Evolutionary conservation across 2,113 vertebrate species (phyloP).

Genomic region (Pachycephala philippinensis): DNA sequence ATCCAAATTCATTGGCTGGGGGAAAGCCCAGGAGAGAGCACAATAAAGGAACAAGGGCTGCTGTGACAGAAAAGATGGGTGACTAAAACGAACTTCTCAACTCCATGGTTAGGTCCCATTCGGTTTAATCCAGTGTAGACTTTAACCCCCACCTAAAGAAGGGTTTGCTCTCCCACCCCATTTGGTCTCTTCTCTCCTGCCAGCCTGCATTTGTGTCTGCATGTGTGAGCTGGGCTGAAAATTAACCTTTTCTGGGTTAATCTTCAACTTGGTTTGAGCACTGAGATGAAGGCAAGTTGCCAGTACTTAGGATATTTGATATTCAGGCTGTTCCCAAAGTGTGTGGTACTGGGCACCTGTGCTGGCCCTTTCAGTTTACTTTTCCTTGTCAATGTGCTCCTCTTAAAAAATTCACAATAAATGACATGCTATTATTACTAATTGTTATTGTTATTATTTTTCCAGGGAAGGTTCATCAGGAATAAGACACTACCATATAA

Average conservation of each 20-base stretch:
- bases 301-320: background rate
- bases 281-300: fast-evolving
- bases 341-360: fast-evolving
- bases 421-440: background rate
- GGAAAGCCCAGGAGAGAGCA: background rate
- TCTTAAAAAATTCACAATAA: background rate
- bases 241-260: slow-evolving; percentile 8
- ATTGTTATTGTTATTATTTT: background rate
- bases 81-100: background rate
- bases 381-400: background rate
- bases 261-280: background rate
- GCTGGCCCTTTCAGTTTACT: background rate
- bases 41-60: background rate
- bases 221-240: background rate
- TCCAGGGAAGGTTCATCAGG: slow-evolving; percentile 75
- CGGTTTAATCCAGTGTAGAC: background rate
- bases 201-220: fast-evolving
- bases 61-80: background rate
- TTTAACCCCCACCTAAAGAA: background rate
- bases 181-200: background rate
- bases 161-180: background rate
- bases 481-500: slow-evolving; percentile 88
- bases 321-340: background rate
- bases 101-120: background rate
- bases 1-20: background rate